Base-by-base conservation (phyloP, 1,140 invertebrate genomes). In the Drosophila takahashii region DNA sequence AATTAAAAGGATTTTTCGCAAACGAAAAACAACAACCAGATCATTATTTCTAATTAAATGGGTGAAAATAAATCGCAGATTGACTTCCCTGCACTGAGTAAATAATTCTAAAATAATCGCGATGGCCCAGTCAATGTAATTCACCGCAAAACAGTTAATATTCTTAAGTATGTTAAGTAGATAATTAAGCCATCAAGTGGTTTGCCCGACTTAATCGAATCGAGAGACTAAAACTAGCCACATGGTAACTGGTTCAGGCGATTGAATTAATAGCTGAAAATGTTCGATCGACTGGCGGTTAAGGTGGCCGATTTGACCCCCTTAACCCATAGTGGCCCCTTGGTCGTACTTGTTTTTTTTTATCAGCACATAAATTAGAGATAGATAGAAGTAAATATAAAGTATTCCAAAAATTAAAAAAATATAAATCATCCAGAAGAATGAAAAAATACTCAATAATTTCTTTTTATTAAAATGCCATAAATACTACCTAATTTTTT, bases 161-260 rank as follows among this genome's bases (percentile, higher is more conserved):
- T 62, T 47, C 41, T 13, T 27, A 27, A 32, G 59, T 27, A 50
- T 16, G 45, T 64, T 39, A 65, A 50, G 34, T 41, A 53, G 64
- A 51, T 67, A 67, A 69, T 69, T 52, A 52, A 69, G 60, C 39
- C 65, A 65, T 65, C 59, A 69, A 51, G 4, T 27, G 4, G 29
- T 36, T 47, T 27, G 44, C 13, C 29, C 42, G 44, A 59, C 36
- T 54, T 54, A 54, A 54, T 54, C 52, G 36, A 9, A 59, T 48
- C 22, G 44, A 37, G 29, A 47, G 57, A 16, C 57, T 22, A 18
- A 48, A 62, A 32, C 48, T 53, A 26, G 50, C 16, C 34, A 47
- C 50, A 52, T 57, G 22, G 32, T 42, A 29, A 39, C 65, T 64
- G 45, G 64, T 67, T 67, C 18, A 11, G 26, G 32, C 59, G 29